Conservation (phyloP, 2,888 invertebrate genomes). For the Acrobasis consociella region DNA sequence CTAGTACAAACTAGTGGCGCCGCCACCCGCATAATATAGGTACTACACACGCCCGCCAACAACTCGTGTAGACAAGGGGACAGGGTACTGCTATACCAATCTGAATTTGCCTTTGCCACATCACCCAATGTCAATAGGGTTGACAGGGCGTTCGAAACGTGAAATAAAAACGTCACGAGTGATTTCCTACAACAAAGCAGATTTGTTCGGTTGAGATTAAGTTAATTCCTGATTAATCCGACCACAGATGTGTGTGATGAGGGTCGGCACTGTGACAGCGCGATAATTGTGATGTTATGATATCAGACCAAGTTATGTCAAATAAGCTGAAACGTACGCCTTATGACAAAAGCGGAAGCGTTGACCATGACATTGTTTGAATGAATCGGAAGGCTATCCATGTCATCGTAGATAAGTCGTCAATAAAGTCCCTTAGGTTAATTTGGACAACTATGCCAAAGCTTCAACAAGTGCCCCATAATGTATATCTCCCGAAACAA, state of each 20-base stretch:
- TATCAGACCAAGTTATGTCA: slow-evolving; percentile 43
- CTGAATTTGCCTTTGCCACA: not conserved
- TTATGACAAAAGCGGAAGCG: slow-evolving; percentile 21
- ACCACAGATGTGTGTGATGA: slow-evolving; percentile 68
- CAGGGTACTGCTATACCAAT: not conserved
- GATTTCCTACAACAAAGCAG: slow-evolving; percentile 51
- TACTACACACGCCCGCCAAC: too few relatives aligned
- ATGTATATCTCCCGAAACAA: too few relatives aligned
- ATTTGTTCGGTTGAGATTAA: slow-evolving; percentile 58
- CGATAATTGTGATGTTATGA: slow-evolving; percentile 73
- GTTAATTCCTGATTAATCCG: slow-evolving; percentile 68
- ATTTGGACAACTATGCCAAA: too few relatives aligned
- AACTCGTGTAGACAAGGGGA: too few relatives aligned
- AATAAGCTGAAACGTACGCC: slow-evolving; percentile 25
- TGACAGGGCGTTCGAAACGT: slow-evolving; percentile 19
- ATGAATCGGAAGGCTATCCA: too few relatives aligned
- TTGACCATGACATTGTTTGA: not conserved
- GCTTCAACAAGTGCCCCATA: too few relatives aligned
- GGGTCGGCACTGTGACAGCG: slow-evolving; percentile 66
- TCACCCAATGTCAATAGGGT: slow-evolving; percentile 21
- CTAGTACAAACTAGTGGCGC: too few relatives aligned
- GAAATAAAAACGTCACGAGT: slow-evolving; percentile 54
- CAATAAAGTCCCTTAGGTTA: too few relatives aligned
- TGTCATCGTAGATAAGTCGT: too few relatives aligned
- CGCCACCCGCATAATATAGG: too few relatives aligned